Base-by-base conservation (phyloP, 1,140 invertebrate genomes). In the Camponotus vicinus region DNA sequence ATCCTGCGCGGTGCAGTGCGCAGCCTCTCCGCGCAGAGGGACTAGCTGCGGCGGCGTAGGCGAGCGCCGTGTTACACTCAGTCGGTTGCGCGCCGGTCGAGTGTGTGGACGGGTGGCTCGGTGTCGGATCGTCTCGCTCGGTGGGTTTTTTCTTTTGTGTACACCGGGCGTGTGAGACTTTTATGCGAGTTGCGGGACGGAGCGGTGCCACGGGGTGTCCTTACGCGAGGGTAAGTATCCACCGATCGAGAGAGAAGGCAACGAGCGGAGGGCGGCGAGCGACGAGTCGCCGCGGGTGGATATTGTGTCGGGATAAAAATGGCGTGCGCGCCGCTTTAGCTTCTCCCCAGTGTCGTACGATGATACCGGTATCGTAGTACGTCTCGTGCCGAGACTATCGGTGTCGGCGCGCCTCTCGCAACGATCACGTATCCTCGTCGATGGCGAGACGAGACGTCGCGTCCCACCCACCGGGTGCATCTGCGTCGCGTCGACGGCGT, bases 71-170 rank as follows among this genome's bases (percentile, higher is more conserved):
- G 80, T 75, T 84, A 63, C 66, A 90, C 86, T 90, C 86, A 89
- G 86, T 92, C 91, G 93, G 94, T 95, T 92, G 94, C 93, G 92
- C 94, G 93, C 94, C 93, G 94, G 94, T 93, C 91, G 92, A 91
- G 90, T 92, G 90, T 91, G 92, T 92, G 90, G 79, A 82, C 90
- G 90, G 91, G 87, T 0, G 21, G 45, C 40, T 78, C 27, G 79
- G 87, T 88, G 88, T 86, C 18, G 86, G 87, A 91, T 89, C 89
- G 88, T 93, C 27, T 27, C 83, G 88, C 83, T 67, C 86, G 88
- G 88, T 91, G 92, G 92, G 15, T 87, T 88, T 73, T 63, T 89
- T 70, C 61, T 90, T 82, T 87, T 76, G 88, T 92, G 89, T 79
- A 89, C 49, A 52, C 82, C 88, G 79, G 69, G 90, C 80, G 21